Base-by-base conservation (phyloP, 2,113 vertebrate genomes). In the Chitala chitala region DNA sequence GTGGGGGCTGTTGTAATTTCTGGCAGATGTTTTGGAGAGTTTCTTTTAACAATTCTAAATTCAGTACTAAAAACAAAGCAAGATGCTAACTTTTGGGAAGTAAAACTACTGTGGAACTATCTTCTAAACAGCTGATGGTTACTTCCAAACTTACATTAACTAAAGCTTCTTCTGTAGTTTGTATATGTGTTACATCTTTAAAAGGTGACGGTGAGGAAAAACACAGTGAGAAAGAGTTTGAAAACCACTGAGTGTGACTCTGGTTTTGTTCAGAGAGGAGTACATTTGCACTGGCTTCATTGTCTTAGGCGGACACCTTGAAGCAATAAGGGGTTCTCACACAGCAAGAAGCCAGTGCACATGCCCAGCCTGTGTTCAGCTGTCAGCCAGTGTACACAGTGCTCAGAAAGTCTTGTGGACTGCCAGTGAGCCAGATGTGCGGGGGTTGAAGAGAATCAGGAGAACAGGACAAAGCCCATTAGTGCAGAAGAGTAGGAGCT, bases 351-450 rank as follows among this genome's bases (percentile, higher is more conserved):
- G 58, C 78, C 24, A 44, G 24, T n/a, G n/a, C n/a, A n/a, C 71
- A 77, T 22, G 68, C 75, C 78, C 75, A 79, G 82, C 81, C 83
- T 78, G 74, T 80, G 82, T 83, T 70, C 78, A 81, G 81, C 75
- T 50, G 31, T 22, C 22, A 65, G 55, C 51, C 59, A 58, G 75
- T 53, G 42, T 64, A 72, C 44, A 77, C 59, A 72, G 12, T 80
- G 78, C 79, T 82, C 81, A 84, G 81, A 83, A 86, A 83, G 77
- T 54, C 7, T 44, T 76, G 31, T 36, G 66, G 24, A 64, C 77
- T 85, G 84, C 83, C 86, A 87, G 76, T 54, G 75, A 8, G 78
- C 78, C 88, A 89, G 86, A 91, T 90, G 87, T 88, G 86, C 80
- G 83, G 84, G 84, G 87, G 86, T 38, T 48, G 38, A 22, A 36